These are phyloP conservation scores for Drosophila willistoni DNA, from an alignment of 1,140 invertebrate genomes.

Conservation along the genomic window DNA sequence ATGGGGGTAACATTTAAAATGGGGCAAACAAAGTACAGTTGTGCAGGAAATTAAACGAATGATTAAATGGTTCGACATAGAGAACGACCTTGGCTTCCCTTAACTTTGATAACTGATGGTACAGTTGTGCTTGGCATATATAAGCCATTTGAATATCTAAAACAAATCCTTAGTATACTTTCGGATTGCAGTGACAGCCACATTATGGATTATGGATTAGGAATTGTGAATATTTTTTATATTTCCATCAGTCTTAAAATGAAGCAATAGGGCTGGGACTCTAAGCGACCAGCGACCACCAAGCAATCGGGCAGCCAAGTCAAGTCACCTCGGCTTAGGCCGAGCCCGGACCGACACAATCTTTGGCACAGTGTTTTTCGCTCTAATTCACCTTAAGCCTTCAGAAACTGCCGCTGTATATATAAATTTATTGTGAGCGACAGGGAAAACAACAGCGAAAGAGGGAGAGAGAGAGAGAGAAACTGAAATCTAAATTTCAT, in stretches of 20 bases:
- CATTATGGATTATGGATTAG: constrained; percentile 4
- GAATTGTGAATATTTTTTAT: background rate
- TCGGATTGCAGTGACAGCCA: background rate
- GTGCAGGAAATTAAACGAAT: too few species aligned
- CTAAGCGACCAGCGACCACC: constrained; percentile 36
- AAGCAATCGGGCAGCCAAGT: constrained; percentile 37
- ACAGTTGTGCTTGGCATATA: background rate
- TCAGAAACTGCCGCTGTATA: constrained; percentile 54
- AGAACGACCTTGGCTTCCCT: too few species aligned
- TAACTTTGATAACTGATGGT: background rate
- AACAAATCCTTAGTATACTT: background rate
- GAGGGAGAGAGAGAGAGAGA: background rate
- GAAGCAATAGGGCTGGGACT: constrained; percentile 17
- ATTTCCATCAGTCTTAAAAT: background rate
- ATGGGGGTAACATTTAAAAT: constrained; percentile 19
- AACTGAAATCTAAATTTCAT: constrained; percentile 31
- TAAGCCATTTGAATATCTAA: background rate
- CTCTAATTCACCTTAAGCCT: constrained; percentile 70
- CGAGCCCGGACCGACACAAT: constrained; percentile 28
- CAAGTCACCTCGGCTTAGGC: constrained; percentile 61
- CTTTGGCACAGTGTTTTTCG: constrained; percentile 39
- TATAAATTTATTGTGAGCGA: background rate
- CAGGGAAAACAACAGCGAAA: background rate
- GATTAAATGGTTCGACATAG: too few species aligned
- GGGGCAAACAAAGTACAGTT: constrained; percentile 14